A percentile compares a stretch with the other conserved stretches of the same genome.
These are phyloP conservation scores for Pogonomyrmex barbatus DNA, from an alignment of 1,140 invertebrate species.

Conservation along the genomic window DNA sequence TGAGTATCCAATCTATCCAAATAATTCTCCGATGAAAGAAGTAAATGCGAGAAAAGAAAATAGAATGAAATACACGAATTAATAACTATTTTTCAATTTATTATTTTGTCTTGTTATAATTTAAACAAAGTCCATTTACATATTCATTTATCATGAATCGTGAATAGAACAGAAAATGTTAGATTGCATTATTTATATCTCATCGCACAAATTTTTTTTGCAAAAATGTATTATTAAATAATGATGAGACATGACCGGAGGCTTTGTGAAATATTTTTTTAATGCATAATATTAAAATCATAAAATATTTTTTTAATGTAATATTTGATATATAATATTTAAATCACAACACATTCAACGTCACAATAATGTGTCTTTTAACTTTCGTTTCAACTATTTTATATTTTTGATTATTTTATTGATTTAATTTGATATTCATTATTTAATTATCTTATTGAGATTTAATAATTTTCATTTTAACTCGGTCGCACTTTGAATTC, in stretches of 20 bases:
- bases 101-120: neutral
- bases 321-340: neutral
- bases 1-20: conserved; percentile 3
- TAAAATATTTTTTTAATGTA: no score
- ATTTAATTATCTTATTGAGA: neutral
- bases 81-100: conserved; percentile 6
- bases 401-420: neutral
- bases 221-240: conserved; percentile 2
- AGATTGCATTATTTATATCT: neutral
- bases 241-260: neutral
- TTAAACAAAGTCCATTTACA: neutral
- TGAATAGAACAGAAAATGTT: neutral
- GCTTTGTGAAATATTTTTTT: neutral
- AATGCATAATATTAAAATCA: neutral
- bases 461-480: conserved; percentile 6
- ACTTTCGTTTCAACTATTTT: neutral
- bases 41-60: neutral
- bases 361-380: neutral
- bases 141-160: neutral
- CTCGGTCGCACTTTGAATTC: conserved; percentile 4
- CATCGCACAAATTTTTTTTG: neutral
- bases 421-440: no score
- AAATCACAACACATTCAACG: neutral
- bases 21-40: conserved; percentile 1
- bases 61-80: neutral